phyloP scores from a whole-genome alignment of 2,888 invertebrate genomes.

The Drosophila quinaria region DNA sequence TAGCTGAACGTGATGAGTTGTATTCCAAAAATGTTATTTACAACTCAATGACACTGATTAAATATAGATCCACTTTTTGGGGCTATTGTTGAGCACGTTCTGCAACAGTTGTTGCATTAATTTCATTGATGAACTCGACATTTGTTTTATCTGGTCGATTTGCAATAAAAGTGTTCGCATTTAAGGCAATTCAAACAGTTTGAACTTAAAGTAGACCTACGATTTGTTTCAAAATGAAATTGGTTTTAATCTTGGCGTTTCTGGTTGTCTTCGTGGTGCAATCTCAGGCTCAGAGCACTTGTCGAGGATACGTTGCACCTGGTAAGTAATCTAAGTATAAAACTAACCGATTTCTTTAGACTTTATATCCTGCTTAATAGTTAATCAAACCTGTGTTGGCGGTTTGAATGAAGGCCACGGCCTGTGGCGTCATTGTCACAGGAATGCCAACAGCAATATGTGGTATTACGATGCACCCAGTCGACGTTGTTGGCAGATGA shows the following conservation, averaged over 20 bases:
- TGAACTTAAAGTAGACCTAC: too few relatives aligned
- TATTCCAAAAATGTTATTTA: not conserved
- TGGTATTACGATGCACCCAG: slow-evolving; percentile 16
- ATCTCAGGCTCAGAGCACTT: slow-evolving; percentile 11
- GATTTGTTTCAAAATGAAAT: slow-evolving; percentile 6
- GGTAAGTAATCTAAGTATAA: not conserved
- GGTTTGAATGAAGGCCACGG: slow-evolving; percentile 12
- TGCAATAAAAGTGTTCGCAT: not conserved
- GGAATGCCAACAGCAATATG: slow-evolving; percentile 12
- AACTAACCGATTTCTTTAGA: not conserved
- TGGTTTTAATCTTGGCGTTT: slow-evolving; percentile 5
- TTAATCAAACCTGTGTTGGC: slow-evolving; percentile 2
- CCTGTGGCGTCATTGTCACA: not conserved
- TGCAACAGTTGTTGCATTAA: not conserved
- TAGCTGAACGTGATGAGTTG: not conserved
- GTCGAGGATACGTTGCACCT: slow-evolving; percentile 10
- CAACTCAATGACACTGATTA: not conserved
- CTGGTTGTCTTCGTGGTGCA: slow-evolving; percentile 9
- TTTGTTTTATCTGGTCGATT: not conserved
- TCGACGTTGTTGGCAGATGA: slow-evolving; percentile 10
- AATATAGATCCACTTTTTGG: not conserved
- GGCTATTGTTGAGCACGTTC: not conserved
- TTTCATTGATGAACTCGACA: not conserved
- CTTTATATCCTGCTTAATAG: not conserved
- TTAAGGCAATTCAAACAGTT: not conserved